Percentiles rank a stretch among this genome's conserved stretches.
phyloP scores from a whole-genome alignment of 1,140 invertebrate species.

The Chelonus insularis region DNA sequence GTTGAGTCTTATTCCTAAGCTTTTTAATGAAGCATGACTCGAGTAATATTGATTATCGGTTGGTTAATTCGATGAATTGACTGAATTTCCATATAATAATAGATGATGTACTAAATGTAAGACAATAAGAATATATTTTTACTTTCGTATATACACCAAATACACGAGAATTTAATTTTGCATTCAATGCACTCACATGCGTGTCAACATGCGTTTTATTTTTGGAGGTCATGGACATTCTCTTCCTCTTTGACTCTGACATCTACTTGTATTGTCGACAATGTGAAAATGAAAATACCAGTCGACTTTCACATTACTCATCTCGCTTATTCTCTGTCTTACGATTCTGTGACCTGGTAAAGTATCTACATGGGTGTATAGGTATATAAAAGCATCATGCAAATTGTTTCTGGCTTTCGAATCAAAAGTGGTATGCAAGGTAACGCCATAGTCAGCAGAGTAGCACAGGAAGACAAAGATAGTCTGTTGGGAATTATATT shows the following conservation, averaged over 20 bases:
- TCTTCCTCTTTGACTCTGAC: conserved; percentile 22
- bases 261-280: conserved; percentile 20
- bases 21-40: no score
- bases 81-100: no score
- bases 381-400: conserved; percentile 27
- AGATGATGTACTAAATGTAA: neutral
- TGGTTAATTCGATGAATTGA: no score
- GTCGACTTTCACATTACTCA: conserved; percentile 45
- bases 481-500: conserved; percentile 30
- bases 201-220: conserved; percentile 15
- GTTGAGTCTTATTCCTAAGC: no score
- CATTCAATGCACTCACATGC: conserved; percentile 17
- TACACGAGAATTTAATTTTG: neutral
- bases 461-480: neutral
- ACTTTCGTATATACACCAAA: conserved; percentile 11
- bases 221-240: conserved; percentile 24
- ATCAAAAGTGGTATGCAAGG: conserved; percentile 30
- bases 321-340: conserved; percentile 18
- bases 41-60: no score
- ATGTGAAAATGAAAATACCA: conserved; percentile 40
- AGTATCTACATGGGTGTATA: conserved; percentile 6
- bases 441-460: neutral
- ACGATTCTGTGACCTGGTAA: neutral
- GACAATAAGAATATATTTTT: conserved; percentile 9
- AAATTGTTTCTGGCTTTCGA: conserved; percentile 35